Evolutionary conservation across 2,888 invertebrate genomes (phyloP).

Genomic region (Osmoderma eremita): DNA sequence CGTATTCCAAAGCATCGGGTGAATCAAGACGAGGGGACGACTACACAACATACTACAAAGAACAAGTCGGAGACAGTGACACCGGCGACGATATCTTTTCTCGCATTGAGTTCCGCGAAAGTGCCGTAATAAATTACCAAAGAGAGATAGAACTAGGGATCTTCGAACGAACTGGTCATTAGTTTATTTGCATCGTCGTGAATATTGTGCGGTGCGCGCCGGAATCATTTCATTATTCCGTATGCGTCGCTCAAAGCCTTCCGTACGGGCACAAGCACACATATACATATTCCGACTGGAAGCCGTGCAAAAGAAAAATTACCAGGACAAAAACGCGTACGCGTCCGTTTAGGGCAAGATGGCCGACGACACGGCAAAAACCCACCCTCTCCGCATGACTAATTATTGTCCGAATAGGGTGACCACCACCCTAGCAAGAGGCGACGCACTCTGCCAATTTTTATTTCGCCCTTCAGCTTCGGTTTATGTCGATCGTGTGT

Average conservation of each 20-base stretch:
- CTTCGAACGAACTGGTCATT: constrained; percentile 44
- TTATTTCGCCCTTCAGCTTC: constrained; percentile 37
- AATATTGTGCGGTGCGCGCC: constrained; percentile 12
- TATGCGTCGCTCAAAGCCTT: constrained; percentile 24
- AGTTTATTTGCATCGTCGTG: constrained; percentile 43
- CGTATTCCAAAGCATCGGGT: neutral
- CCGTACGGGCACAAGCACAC: too few relatives aligned
- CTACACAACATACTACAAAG: too few relatives aligned
- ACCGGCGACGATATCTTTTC: constrained; percentile 39
- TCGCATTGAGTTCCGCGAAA: constrained; percentile 41
- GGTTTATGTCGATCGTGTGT: constrained; percentile 20
- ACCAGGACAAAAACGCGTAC: constrained; percentile 30
- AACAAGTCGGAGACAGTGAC: constrained; percentile 18
- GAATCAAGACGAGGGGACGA: neutral
- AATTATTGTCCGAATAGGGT: constrained; percentile 62
- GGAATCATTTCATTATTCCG: constrained; percentile 28
- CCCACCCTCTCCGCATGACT: constrained; percentile 60
- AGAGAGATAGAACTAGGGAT: constrained; percentile 18
- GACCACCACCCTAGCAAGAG: constrained; percentile 49
- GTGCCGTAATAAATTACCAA: constrained; percentile 43
- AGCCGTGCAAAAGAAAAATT: constrained; percentile 27
- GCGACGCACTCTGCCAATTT: constrained; percentile 38
- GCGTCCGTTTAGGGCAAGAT: constrained; percentile 51
- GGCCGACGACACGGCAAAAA: constrained; percentile 51
- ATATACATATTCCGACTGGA: neutral